Base-by-base conservation (phyloP, 2,888 invertebrate species). In the Ctena decussata region DNA sequence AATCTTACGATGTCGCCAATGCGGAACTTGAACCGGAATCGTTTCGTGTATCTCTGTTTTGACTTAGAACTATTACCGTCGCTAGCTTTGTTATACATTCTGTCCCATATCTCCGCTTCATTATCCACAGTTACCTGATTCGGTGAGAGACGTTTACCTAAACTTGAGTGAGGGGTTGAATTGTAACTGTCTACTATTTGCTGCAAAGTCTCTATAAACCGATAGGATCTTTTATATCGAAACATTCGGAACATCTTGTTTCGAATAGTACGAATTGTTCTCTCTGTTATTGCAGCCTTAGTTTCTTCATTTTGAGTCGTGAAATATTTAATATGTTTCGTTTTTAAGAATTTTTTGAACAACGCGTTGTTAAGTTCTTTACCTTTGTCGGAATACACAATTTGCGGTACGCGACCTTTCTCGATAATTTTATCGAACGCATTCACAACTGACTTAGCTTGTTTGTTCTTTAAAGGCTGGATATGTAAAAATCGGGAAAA, bases 401-500 rank as follows among this genome's bases (percentile, higher is more conserved):
- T 77, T 41, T 77, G 30, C 3, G 69, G 69, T 18, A 39, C 24
- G 1, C 69, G 41, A n/a, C 69, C 77, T 3, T 46, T 11, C 18
- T 27, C 15, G 11, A 77, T 24, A 69, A 77, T 44, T 1, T 35
- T 8, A 0, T 77, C 44, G 39, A 77, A 44, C 1, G 44, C 77
- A 8, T 69, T 12, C 11, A 32, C n/a, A 44, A 77, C 46, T 5
- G 39, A 65, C 32, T 77, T 65, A 21, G 69, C 69, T 44, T 24
- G 41, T 46, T 69, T 65, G 15, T 35, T 41, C 27, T 69, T 69
- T 3, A 77, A 30, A 1, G 77, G 24, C 37, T 77, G 30, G 18
- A 77, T n/a, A 18, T 5, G n/a, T 15, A 77, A 44, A 32, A 69
- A 77, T 69, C 46, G 41, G 30, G 77, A 77, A 77, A 77, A 77